phyloP scores from a whole-genome alignment of 2,113 vertebrate species.

The Oryzias curvinotus region DNA sequence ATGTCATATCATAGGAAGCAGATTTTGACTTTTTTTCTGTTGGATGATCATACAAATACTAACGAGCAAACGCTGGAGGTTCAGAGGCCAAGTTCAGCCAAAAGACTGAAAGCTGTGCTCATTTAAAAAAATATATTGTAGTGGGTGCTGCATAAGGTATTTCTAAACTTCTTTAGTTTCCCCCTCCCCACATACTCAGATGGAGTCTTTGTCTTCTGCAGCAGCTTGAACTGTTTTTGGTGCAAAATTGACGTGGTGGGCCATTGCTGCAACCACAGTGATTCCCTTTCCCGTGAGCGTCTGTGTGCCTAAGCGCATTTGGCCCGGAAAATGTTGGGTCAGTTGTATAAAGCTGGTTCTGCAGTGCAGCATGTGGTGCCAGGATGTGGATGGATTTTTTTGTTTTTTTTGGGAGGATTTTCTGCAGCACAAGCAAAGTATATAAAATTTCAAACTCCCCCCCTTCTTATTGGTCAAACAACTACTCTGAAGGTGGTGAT shows the following conservation, averaged over 20 bases:
- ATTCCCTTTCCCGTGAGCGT: neutral
- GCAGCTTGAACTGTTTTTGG: neutral
- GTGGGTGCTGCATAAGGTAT: too few relatives aligned
- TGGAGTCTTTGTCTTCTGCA: too few relatives aligned
- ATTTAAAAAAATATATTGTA: too few relatives aligned
- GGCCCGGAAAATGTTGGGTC: neutral
- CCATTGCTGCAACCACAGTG: neutral
- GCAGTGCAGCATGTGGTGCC: neutral
- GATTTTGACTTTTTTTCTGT: neutral
- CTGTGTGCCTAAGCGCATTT: neutral
- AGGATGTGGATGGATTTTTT: neutral
- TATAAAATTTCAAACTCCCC: neutral
- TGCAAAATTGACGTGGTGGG: neutral
- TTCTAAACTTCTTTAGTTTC: too few relatives aligned
- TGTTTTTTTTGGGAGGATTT: too few relatives aligned
- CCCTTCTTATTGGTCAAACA: neutral
- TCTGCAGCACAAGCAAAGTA: too few relatives aligned
- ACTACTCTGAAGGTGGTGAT: neutral
- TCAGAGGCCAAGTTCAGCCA: too few relatives aligned
- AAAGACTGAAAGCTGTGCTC: too few relatives aligned
- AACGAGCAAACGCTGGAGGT: too few relatives aligned
- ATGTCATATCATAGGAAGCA: neutral
- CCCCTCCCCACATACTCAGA: too few relatives aligned
- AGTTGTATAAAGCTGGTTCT: constrained; percentile 6
- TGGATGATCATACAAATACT: too few relatives aligned